Percentiles rank a stretch among this genome's conserved stretches.
phyloP scores from a whole-genome alignment of 2,888 invertebrate genomes.

The Himalopsyche japonica region DNA sequence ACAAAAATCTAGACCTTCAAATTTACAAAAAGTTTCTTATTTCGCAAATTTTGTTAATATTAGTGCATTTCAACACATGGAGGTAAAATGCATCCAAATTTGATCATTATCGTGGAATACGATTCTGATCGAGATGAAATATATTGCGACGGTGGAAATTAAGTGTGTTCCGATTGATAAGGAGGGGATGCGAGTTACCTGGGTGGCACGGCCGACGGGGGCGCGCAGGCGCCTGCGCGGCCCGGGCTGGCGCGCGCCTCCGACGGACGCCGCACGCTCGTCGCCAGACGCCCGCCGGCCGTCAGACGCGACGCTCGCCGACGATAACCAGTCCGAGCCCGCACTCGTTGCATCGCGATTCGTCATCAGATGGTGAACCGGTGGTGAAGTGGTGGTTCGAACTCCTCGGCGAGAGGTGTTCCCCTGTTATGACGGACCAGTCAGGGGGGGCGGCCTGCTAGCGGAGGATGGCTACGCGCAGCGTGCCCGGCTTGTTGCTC shows the following conservation, averaged over 20 bases:
- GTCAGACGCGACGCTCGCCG: constrained; percentile 57
- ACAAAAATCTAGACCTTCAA: too few relatives aligned
- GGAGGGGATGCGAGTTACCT: background rate
- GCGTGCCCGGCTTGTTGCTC: constrained; percentile 24
- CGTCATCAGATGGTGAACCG: constrained; percentile 46
- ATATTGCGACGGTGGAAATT: background rate
- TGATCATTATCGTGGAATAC: background rate
- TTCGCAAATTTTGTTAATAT: too few relatives aligned
- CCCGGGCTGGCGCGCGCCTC: constrained; percentile 27
- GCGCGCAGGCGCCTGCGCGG: constrained; percentile 13
- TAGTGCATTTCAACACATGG: background rate
- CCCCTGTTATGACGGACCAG: constrained; percentile 37
- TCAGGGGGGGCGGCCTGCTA: constrained; percentile 35
- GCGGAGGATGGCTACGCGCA: constrained; percentile 37
- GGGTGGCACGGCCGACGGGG: background rate
- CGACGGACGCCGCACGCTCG: constrained; percentile 23
- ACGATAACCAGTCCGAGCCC: background rate
- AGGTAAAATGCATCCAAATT: background rate
- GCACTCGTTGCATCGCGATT: constrained; percentile 48
- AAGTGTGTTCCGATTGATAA: background rate
- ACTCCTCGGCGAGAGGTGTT: constrained; percentile 9
- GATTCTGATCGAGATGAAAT: background rate
- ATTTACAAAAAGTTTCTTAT: too few relatives aligned
- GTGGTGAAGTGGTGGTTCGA: constrained; percentile 46
- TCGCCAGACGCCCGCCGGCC: constrained; percentile 46